Conservation (phyloP, 1,140 invertebrate species). For the Anoplolepis gracilipes region DNA sequence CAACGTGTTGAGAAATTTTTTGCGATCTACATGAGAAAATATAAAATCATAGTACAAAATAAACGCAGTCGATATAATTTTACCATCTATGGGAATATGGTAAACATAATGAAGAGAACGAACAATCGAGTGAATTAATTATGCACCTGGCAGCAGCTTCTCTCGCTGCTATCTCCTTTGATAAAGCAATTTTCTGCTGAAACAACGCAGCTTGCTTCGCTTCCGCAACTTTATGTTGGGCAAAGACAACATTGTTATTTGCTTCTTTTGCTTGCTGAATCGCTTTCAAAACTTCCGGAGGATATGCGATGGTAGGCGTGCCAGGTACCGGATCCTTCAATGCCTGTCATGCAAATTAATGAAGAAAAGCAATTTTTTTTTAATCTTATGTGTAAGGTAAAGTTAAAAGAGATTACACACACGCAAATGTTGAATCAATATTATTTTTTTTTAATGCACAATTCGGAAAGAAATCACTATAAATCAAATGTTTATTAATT, state of each 20-base stretch:
- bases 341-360: slow-evolving; percentile 68
- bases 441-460: no score
- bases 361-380: neutral
- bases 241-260: slow-evolving; percentile 82
- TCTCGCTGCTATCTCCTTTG: slow-evolving; percentile 81
- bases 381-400: slow-evolving; percentile 32
- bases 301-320: slow-evolving; percentile 82
- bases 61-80: neutral
- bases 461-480: no score
- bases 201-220: slow-evolving; percentile 81
- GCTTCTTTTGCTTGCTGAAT: slow-evolving; percentile 84
- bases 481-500: no score
- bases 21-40: slow-evolving; percentile 76
- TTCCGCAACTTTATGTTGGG: slow-evolving; percentile 82
- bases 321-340: slow-evolving; percentile 76
- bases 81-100: neutral
- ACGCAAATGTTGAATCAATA: no score
- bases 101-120: neutral
- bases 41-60: neutral
- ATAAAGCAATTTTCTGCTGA: slow-evolving; percentile 83
- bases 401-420: no score
- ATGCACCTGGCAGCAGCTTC: slow-evolving; percentile 81
- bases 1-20: slow-evolving; percentile 81
- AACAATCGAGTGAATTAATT: slow-evolving; percentile 13
- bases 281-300: slow-evolving; percentile 80